These are phyloP conservation scores for Arrhopalites spinosus DNA, from an alignment of 2,888 invertebrate genomes.

Conservation along the genomic window DNA sequence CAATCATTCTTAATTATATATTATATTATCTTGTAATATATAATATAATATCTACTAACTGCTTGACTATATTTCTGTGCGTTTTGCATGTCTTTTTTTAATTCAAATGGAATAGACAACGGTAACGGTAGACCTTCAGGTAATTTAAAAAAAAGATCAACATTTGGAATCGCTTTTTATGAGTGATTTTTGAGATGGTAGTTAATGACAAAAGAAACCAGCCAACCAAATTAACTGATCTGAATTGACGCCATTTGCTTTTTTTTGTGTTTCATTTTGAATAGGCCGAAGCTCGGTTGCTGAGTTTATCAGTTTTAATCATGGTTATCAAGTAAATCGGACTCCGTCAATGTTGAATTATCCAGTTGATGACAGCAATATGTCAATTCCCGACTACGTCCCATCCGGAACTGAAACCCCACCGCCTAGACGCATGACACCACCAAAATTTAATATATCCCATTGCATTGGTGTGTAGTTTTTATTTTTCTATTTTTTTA, in stretches of 20 bases:
- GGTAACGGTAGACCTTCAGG: slow-evolving; percentile 26
- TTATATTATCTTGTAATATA: not conserved
- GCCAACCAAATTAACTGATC: not conserved
- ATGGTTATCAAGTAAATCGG: too few species aligned
- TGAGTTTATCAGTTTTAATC: too few species aligned
- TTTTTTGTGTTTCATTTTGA: too few species aligned
- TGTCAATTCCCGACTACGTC: slow-evolving; percentile 12
- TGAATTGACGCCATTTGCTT: too few species aligned
- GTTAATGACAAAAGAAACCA: too few species aligned
- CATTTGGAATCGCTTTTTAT: slow-evolving; percentile 7
- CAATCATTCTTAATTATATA: not conserved
- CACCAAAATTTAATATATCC: slow-evolving; percentile 80
- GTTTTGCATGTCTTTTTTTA: slow-evolving; percentile 23
- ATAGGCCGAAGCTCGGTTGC: too few species aligned
- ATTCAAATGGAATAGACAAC: slow-evolving; percentile 29
- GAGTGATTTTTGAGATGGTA: not conserved
- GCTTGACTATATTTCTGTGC: slow-evolving; percentile 24
- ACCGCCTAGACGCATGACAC: slow-evolving; percentile 63
- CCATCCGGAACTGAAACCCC: slow-evolving; percentile 33
- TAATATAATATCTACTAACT: slow-evolving; percentile 31
- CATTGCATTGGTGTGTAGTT: slow-evolving; percentile 64
- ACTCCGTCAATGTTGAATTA: too few species aligned
- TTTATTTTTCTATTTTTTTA: too few species aligned
- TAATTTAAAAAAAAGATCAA: slow-evolving; percentile 10
- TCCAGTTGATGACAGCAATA: not conserved